Percentiles rank a stretch among this genome's conserved stretches.
Evolutionary conservation across 2,888 invertebrate genomes (phyloP).

Genomic region (Margaritifera margaritifera): DNA sequence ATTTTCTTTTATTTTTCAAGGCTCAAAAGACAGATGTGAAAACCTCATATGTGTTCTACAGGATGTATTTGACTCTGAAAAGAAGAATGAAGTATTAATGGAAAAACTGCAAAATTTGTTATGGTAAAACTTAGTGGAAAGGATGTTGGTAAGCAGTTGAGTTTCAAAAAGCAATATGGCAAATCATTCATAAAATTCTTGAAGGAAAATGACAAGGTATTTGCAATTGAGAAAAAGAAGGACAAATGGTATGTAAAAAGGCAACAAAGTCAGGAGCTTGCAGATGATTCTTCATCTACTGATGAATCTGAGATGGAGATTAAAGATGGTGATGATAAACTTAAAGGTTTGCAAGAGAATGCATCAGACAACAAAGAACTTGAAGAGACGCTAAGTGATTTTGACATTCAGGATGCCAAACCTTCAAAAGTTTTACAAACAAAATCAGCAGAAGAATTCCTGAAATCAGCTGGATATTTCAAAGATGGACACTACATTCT

Average conservation of each 20-base stretch:
- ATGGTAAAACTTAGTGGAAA: neutral
- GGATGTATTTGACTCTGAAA: too few species aligned
- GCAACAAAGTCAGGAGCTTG: neutral
- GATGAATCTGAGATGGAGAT: too few species aligned
- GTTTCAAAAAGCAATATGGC: constrained; percentile 1
- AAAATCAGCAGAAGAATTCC: neutral
- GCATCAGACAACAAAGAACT: neutral
- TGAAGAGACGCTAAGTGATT: neutral
- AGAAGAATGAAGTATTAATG: neutral
- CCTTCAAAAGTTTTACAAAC: too few species aligned
- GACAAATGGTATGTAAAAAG: neutral
- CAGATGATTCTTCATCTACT: neutral
- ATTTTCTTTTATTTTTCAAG: too few species aligned
- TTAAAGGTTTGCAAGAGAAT: neutral
- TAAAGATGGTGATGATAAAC: neutral
- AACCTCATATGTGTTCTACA: too few species aligned
- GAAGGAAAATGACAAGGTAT: constrained; percentile 1
- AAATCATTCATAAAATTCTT: constrained; percentile 1
- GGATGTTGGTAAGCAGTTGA: neutral
- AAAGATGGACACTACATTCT: constrained; percentile 5
- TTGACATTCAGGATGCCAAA: neutral
- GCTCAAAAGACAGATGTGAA: too few species aligned
- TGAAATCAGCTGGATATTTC: constrained; percentile 7
- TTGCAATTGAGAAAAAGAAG: neutral
- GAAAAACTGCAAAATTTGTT: constrained; percentile 5